Evolutionary conservation across 2,113 vertebrate genomes (phyloP), one percentile per base, ranked within the genome.

Genomic region (Hyperopisus bebe): DNA sequence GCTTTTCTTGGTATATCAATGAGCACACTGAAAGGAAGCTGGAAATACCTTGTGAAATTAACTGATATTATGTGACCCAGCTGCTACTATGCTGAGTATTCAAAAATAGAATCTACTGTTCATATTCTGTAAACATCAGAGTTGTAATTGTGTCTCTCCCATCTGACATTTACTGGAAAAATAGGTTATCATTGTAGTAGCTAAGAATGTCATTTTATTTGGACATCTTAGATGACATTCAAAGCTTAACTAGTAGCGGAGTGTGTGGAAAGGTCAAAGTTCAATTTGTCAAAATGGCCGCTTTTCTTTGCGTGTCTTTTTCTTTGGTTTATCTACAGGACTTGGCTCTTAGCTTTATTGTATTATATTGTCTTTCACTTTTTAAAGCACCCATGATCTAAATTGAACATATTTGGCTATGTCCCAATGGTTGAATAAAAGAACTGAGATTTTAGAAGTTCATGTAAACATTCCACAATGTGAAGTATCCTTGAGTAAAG

Each of bases 111-210:
- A 87, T 51, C 6, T 51, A 31, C 27, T 55, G 47, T 21, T 4
- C 8, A 8, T 87, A 10, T 53, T 87, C 85, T 13, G 84, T 82
- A 89, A n/a, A 91, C 91, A 88, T 50, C 27, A 89, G 91, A 92
- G 92, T 93, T 92, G 92, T 89, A 93, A 89, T 90, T 92, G 92
- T 93, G 91, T 89, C 93, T 90, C 89, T 90, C 93, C 91, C 48
- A 88, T 53, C 90, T 93, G 93, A 95, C 94, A 95, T 95, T 95
- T 94, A 9, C 7, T 9, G 0, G 90, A 88, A 89, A 83, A 93
- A 94, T n/a, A 94, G 93, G 94, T 93, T 92, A 91, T 90, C 62
- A 92, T 89, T 91, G 91, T 89, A 62, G 80, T 90, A 91, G 92
- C 91, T 58, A 74, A 5, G 31, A 58, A 11, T 91, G 93, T 92